Conservation (phyloP, 2,888 invertebrate genomes). For the Trichopria drosophilae region DNA sequence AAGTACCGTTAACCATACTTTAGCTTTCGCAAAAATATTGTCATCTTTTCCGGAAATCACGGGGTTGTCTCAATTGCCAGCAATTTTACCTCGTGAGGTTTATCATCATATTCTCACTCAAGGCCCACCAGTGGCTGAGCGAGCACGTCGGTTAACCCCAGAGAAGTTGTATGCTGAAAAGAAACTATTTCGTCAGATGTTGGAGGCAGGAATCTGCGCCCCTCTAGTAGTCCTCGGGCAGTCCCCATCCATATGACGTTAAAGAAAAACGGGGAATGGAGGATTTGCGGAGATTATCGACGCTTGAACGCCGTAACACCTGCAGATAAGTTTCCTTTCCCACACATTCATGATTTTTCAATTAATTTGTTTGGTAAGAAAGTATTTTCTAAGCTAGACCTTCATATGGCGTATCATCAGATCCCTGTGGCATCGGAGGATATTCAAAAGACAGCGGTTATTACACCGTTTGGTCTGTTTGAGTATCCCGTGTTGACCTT, state of each 20-base stretch:
- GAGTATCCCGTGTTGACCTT: too few species aligned
- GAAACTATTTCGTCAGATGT: conserved; percentile 43
- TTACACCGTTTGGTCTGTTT: too few species aligned
- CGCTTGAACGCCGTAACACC: conserved; percentile 37
- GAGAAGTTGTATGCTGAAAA: conserved; percentile 43
- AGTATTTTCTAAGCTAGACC: too few species aligned
- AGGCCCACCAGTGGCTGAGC: conserved; percentile 44
- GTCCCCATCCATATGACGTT: conserved; percentile 46
- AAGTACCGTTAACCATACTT: conserved; percentile 1
- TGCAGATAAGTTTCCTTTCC: conserved; percentile 39
- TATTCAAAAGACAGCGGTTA: too few species aligned
- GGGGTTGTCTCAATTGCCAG: conserved; percentile 18
- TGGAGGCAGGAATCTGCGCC: conserved; percentile 52
- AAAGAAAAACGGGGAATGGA: conserved; percentile 37
- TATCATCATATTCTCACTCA: conserved; percentile 44
- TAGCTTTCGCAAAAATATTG: conserved; percentile 1
- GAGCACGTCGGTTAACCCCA: conserved; percentile 45
- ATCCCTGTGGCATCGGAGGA: too few species aligned
- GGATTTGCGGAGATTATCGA: conserved; percentile 41
- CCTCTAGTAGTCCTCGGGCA: conserved; percentile 51
- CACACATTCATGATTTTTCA: background rate
- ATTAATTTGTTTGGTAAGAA: too few species aligned
- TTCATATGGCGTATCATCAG: too few species aligned
- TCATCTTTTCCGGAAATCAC: conserved; percentile 20
- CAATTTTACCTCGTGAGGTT: conserved; percentile 18